Base-by-base conservation (phyloP, 2,888 invertebrate genomes). In the Perizoma affinitatum region DNA sequence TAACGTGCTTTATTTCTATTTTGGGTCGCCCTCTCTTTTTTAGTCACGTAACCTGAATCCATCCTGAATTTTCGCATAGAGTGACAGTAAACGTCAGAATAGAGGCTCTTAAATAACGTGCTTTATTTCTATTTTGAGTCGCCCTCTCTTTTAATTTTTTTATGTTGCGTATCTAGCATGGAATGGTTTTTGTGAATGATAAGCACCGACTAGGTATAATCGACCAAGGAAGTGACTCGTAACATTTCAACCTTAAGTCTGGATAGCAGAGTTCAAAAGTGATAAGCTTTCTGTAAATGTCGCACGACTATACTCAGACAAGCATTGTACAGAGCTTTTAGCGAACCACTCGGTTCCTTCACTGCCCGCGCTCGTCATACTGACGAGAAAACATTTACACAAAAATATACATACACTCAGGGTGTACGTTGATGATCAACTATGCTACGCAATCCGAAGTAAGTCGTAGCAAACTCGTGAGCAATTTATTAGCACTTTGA, bases 271-370 rank as follows among this genome's bases (percentile, higher is more conserved):
- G 65, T 59, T 65, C 58, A 61, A 50, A 58, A 55, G 43, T 49
- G 44, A 55, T 58, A 53, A 54, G 58, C 57, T 52, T 54, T 54
- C 48, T 55, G 61, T 56, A 46, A 41, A 53, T 54, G 50, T 64
- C 62, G 65, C 54, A 41, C 38, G 58, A 64, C 54, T 66, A 22
- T 22, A 67, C 60, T 67, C 49, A 49, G 53, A 55, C 55, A 38
- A 57, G 67, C 67, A 67, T 68, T 68, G 69, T 69, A 58, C 65
- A 53, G 54, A 54, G 69, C 69, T 70, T 70, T 70, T 69, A 69
- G 69, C 61, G 57, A 69, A 60, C 65, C 70, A 66, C 66, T 70
- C 65, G 55, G 52, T 43, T 42, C 51, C 62, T 61, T 51, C 54
- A 52, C 54, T 56, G 62, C 60, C 54, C 54, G 59, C 6, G 57